A percentile compares a stretch with the other conserved stretches of the same genome.
phyloP scores from a whole-genome alignment of 2,113 vertebrate species.

The Muntiacus reevesi region DNA sequence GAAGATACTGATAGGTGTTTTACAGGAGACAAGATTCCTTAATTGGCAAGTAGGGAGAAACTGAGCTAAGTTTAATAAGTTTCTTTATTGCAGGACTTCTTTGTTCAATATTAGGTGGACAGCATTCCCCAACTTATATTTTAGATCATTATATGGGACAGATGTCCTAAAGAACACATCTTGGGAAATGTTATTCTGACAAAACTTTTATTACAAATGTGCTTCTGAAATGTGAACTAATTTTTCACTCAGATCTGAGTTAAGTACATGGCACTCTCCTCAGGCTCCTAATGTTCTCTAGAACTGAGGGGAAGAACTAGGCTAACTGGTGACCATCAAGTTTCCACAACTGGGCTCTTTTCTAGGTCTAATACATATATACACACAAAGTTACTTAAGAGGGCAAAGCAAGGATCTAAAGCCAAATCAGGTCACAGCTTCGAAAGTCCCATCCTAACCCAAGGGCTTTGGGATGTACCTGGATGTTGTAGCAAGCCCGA shows the following conservation, averaged over 20 bases:
- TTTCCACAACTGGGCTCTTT: background rate
- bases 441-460: background rate
- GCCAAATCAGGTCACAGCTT: background rate
- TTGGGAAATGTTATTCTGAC: background rate
- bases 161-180: background rate
- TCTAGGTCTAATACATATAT: background rate
- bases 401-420: background rate
- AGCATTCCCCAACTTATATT: background rate
- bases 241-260: background rate
- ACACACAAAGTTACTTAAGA: background rate
- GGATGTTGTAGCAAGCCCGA: conserved; percentile 91
- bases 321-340: background rate
- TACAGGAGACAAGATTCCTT: background rate
- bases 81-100: background rate
- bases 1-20: background rate
- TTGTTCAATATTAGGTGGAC: background rate
- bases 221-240: background rate
- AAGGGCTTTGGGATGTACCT: conserved; percentile 80
- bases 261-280: background rate
- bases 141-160: background rate
- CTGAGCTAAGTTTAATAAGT: background rate
- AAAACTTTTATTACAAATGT: background rate
- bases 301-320: background rate
- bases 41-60: background rate
- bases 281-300: background rate